Base-by-base conservation (phyloP, 2,888 invertebrate genomes). In the Caradrina kadenii region DNA sequence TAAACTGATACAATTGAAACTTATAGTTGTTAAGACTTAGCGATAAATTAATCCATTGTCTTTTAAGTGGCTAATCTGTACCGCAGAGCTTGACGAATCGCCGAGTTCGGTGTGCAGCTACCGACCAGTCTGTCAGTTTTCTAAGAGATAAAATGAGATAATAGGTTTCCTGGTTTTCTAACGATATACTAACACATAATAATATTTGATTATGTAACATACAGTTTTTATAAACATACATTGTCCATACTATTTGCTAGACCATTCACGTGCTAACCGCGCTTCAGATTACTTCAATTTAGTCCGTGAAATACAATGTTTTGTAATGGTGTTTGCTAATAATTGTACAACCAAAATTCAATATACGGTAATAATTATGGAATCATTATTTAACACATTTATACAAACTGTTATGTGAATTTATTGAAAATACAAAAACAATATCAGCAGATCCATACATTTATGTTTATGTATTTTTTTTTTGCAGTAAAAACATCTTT, bases 31-130 rank as follows among this genome's bases (percentile, higher is more conserved):
- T 61, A 69, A 74, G 67, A 73, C 60, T 69, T 59, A n/a, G 68
- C 71, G 64, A 73, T 82, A 71, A 83, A 75, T 81, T 76, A 69
- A 71, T 68, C 73, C 75, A 79, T 80, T 83, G 82, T 85, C 50
- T 63, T 52, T 19, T 60, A 60, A 63, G 70, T 66, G 76, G 68
- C 19, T 63, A 68, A 79, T 64, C 64, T 68, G 59, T 71, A 68
- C 58, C 55, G 26, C 60, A 58, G 58, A 69, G 52, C 63, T 54
- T 70, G 39, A 35, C 66, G 54, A 74, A 78, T 80, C 45, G 31
- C 39, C n/a, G 49, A 48, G 6, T 54, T 61, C 17, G 49, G 48
- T 49, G 45, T 56, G 52, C 11, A 52, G n/a, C 26, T 62, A 48
- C 45, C 17, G 39, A 39, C 39, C 39, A 56, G 26, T 48, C n/a